phyloP scores from a whole-genome alignment of 2,113 vertebrate genomes.

The Trichechus manatus region DNA sequence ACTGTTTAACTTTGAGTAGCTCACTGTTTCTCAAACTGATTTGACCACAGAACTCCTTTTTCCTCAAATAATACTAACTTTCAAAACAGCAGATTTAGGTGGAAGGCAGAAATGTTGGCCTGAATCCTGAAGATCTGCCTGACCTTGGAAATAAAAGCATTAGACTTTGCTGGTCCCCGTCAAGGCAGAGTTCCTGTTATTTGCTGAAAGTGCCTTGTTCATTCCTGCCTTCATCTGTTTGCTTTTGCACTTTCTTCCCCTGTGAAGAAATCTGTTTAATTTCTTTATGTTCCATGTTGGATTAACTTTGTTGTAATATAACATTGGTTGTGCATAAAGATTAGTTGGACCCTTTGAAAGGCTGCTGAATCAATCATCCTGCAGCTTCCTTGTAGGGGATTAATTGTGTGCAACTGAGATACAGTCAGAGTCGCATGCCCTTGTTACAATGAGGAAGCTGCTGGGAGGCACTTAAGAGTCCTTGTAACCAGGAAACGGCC shows the following conservation, averaged over 20 bases:
- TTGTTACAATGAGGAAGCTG: background rate
- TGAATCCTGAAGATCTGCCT: background rate
- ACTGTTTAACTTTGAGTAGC: background rate
- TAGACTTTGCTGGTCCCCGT: too few relatives aligned
- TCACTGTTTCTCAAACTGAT: background rate
- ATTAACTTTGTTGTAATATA: constrained; percentile 55
- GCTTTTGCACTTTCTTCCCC: background rate
- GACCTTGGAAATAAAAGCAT: background rate
- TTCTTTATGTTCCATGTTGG: constrained; percentile 48
- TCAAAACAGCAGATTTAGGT: background rate
- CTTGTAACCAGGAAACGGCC: constrained; percentile 51
- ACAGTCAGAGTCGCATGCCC: accelerated
- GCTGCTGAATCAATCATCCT: constrained; percentile 57
- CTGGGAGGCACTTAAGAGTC: constrained; percentile 16
- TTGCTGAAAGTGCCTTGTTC: background rate
- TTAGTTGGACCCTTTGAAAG: constrained; percentile 61
- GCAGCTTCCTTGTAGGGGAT: background rate
- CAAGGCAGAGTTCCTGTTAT: background rate
- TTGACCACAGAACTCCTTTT: background rate
- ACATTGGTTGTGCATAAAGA: constrained; percentile 55
- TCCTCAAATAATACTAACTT: too few relatives aligned
- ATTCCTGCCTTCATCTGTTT: background rate
- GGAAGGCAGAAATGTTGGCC: background rate
- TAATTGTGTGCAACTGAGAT: constrained; percentile 24
- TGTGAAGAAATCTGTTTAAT: constrained; percentile 47